phyloP scores from a whole-genome alignment of 64 coral and sea anemone genomes.

The Porites lutea region DNA sequence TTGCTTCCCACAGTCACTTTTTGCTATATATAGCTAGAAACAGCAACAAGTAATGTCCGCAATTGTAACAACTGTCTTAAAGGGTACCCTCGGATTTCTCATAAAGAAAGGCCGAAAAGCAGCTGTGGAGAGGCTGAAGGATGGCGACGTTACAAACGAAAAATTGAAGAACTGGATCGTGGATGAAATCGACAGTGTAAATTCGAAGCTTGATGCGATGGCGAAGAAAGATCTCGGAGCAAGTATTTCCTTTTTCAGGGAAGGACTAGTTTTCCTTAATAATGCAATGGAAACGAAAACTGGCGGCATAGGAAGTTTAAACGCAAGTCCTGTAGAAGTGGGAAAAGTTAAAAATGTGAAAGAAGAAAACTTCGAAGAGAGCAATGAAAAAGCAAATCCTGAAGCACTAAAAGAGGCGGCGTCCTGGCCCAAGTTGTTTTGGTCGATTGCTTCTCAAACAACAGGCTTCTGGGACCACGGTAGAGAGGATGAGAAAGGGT shows the following conservation, averaged over 20 bases:
- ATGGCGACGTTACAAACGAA: conserved; percentile 56
- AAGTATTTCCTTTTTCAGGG: conserved; percentile 39
- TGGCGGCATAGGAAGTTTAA: background rate
- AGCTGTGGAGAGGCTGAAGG: conserved; percentile 31
- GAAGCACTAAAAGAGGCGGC: too few relatives aligned
- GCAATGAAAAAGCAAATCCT: too few relatives aligned
- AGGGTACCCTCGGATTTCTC: conserved; percentile 35
- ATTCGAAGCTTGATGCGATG: conserved; percentile 38
- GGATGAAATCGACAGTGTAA: conserved; percentile 38
- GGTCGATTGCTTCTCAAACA: too few relatives aligned
- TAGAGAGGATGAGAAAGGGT: too few relatives aligned
- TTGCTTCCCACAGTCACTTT: too few relatives aligned
- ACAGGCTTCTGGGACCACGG: too few relatives aligned
- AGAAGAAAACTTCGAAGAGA: too few relatives aligned
- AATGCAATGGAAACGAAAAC: background rate
- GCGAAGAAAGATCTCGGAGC: conserved; percentile 39
- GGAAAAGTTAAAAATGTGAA: too few relatives aligned
- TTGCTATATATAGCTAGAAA: too few relatives aligned
- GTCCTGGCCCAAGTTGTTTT: too few relatives aligned
- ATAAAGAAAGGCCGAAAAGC: conserved; percentile 17
- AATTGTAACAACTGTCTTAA: background rate
- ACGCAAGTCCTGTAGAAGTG: too few relatives aligned
- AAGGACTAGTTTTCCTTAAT: conserved; percentile 9
- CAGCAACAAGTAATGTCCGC: background rate
- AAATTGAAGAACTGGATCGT: conserved; percentile 25